A percentile compares a stretch with the other conserved stretches of the same genome.
Evolutionary conservation across 1,140 invertebrate species (phyloP).

Genomic region (Aphelinus certus): DNA sequence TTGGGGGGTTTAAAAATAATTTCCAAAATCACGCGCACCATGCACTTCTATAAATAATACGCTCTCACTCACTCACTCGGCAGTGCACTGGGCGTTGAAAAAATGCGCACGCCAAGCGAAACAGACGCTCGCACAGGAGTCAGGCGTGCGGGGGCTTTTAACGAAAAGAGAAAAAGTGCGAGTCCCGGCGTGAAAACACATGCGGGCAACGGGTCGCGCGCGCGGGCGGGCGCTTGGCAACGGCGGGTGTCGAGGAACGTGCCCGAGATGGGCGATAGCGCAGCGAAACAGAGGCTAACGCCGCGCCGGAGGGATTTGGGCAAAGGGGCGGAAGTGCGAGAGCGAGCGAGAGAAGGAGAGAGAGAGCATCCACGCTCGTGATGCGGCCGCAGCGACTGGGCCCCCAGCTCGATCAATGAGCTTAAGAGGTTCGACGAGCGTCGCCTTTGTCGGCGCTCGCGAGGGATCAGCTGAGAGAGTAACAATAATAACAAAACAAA

Average conservation of each 20-base stretch:
- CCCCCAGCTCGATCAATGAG: too few species aligned
- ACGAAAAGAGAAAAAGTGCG: too few species aligned
- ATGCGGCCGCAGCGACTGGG: not conserved
- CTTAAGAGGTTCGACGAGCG: too few species aligned
- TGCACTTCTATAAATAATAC: too few species aligned
- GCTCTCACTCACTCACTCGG: too few species aligned
- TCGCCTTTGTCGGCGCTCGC: too few species aligned
- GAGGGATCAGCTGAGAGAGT: not conserved
- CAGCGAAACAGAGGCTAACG: not conserved
- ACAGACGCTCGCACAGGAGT: too few species aligned
- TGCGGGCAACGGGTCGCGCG: not conserved
- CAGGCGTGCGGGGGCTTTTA: too few species aligned
- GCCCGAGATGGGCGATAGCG: not conserved
- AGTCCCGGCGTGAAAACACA: not conserved
- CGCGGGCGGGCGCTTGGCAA: not conserved
- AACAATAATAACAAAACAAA: not conserved
- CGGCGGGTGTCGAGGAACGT: not conserved
- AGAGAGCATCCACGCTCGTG: not conserved
- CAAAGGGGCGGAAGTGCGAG: not conserved
- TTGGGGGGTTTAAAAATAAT: too few species aligned
- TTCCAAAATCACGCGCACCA: too few species aligned
- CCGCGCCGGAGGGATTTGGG: not conserved
- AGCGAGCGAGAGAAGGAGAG: not conserved
- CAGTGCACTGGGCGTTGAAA: too few species aligned
- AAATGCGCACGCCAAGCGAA: too few species aligned